These are phyloP conservation scores for Strigops habroptila DNA, from an alignment of 2,113 vertebrate species.

Conservation along the genomic window DNA sequence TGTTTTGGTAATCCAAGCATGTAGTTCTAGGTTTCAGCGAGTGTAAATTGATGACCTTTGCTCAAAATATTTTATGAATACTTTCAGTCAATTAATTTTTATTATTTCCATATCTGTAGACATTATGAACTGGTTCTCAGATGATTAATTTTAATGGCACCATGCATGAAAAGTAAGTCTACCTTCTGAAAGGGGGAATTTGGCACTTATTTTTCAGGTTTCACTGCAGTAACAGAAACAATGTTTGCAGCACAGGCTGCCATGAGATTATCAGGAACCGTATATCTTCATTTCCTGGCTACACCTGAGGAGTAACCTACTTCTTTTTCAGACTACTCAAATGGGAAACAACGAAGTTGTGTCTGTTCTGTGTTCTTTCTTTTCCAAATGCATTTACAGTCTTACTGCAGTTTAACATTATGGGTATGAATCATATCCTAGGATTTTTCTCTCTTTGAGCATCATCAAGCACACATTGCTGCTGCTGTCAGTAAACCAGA, in stretches of 20 bases:
- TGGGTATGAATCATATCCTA: background rate
- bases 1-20: background rate
- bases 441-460: background rate
- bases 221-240: background rate
- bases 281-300: background rate
- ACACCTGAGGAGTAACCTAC: background rate
- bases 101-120: conserved; percentile 31
- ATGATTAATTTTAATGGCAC: conserved; percentile 29
- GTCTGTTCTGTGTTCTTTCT: background rate
- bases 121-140: conserved; percentile 5
- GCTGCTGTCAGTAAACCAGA: background rate
- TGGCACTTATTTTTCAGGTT: background rate
- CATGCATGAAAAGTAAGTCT: background rate
- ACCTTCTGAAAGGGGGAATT: background rate
- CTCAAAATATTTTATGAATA: conserved; percentile 34
- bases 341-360: background rate
- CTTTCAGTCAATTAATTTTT: conserved; percentile 29
- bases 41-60: conserved; percentile 15
- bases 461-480: background rate
- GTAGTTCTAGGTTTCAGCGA: background rate
- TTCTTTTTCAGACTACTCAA: background rate
- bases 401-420: background rate
- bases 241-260: background rate
- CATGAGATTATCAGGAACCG: background rate
- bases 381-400: background rate